These are phyloP conservation scores for Urocitellus parryii DNA, from an alignment of 2,113 vertebrate genomes.

Conservation along the genomic window DNA sequence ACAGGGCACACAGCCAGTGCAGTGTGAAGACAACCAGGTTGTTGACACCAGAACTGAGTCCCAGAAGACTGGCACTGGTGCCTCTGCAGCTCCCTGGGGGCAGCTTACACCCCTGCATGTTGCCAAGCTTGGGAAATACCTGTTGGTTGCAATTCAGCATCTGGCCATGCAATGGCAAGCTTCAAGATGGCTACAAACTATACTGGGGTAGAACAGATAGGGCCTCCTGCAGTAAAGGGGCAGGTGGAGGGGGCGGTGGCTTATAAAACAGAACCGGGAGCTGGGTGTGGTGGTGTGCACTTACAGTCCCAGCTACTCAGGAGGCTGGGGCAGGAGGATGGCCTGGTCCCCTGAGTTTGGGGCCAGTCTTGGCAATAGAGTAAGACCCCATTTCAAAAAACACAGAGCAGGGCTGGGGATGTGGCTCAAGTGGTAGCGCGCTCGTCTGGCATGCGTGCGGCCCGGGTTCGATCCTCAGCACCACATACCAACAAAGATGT, in stretches of 20 bases:
- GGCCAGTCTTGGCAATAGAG: background rate
- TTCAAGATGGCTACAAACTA: background rate
- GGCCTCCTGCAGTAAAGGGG: background rate
- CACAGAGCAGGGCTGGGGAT: background rate
- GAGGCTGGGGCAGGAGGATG: background rate
- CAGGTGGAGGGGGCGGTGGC: background rate
- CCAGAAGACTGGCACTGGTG: background rate
- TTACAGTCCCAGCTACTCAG: background rate
- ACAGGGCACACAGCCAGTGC: background rate
- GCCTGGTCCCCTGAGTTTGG: background rate
- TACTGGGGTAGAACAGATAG: background rate
- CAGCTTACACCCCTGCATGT: background rate
- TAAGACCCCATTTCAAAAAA: background rate
- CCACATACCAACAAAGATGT: too few species aligned
- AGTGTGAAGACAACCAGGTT: background rate
- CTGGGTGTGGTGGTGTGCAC: background rate
- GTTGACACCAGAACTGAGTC: background rate
- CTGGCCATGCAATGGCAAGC: background rate
- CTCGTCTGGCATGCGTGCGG: too few species aligned
- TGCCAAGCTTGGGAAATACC: slow-evolving; percentile 37
- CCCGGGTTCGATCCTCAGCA: too few species aligned
- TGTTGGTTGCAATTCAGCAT: background rate
- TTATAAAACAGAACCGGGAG: background rate
- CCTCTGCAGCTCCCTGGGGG: background rate
- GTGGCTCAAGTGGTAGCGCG: too few species aligned